Conservation (phyloP, 2,113 vertebrate species). For the Anser brachyrhynchus region DNA sequence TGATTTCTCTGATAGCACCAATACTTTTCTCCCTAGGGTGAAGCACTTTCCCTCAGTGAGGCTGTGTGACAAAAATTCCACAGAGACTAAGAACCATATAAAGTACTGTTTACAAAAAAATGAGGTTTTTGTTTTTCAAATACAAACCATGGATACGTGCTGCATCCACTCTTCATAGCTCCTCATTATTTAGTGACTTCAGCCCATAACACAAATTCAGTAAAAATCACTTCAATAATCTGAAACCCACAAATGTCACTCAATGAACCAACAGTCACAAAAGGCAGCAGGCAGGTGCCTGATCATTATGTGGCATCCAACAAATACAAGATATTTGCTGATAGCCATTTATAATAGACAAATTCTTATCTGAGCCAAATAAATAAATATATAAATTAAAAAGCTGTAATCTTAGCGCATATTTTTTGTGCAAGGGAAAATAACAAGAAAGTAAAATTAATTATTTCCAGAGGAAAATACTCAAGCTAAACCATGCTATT, state of each 20-base stretch:
- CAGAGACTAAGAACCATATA: neutral
- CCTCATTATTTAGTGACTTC: neutral
- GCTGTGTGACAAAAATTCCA: neutral
- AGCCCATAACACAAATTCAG: neutral
- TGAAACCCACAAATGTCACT: neutral
- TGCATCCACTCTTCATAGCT: rapidly evolving
- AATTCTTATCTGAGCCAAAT: neutral
- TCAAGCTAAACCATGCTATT: neutral
- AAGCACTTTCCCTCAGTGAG: neutral
- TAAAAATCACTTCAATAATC: neutral
- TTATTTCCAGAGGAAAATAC: neutral
- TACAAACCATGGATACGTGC: neutral
- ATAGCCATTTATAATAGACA: neutral
- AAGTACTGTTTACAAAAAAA: neutral
- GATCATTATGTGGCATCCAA: neutral
- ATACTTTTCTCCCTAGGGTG: neutral
- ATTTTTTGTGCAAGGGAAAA: neutral
- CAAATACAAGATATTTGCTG: neutral
- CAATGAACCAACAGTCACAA: neutral
- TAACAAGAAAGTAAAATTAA: neutral
- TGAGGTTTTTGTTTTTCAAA: neutral
- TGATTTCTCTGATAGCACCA: neutral
- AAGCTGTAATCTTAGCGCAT: neutral
- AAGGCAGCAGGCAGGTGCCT: neutral
- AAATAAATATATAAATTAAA: neutral